phyloP scores from a whole-genome alignment of 2,888 invertebrate genomes.

The Carterocephalus palaemon region DNA sequence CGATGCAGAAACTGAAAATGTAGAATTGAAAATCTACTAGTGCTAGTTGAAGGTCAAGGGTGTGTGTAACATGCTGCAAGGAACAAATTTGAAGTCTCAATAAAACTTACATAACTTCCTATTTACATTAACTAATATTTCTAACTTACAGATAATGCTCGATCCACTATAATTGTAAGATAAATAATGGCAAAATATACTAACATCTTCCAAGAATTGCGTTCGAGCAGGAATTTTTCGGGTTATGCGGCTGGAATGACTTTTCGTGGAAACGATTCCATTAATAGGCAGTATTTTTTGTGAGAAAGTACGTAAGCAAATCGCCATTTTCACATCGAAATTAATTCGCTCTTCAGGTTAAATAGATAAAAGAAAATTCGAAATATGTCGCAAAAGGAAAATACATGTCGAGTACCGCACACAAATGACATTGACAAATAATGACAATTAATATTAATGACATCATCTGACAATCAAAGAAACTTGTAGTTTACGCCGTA shows the following conservation, averaged over 20 bases:
- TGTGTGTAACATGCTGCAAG: constrained; percentile 17
- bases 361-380: constrained; percentile 42
- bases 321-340: constrained; percentile 71
- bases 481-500: too few relatives aligned
- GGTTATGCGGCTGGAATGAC: constrained; percentile 71
- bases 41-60: constrained; percentile 57
- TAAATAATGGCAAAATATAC: constrained; percentile 35
- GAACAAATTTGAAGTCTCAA: constrained; percentile 8
- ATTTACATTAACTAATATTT: constrained; percentile 1
- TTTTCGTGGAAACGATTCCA: constrained; percentile 75
- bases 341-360: constrained; percentile 38
- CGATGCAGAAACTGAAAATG: constrained; percentile 56
- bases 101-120: constrained; percentile 22
- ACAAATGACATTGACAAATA: constrained; percentile 41
- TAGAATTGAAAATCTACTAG: constrained; percentile 21
- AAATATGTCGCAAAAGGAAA: constrained; percentile 33
- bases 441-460: constrained; percentile 34
- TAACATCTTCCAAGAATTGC: constrained; percentile 77
- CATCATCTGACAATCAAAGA: too few relatives aligned
- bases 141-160: background rate
- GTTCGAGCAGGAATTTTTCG: constrained; percentile 70
- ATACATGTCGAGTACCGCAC: constrained; percentile 50
- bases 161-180: background rate
- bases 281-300: constrained; percentile 75
- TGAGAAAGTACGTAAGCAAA: constrained; percentile 77